phyloP scores from a whole-genome alignment of 2,797 vertebrate genomes.

The Sebastes miniatus region DNA sequence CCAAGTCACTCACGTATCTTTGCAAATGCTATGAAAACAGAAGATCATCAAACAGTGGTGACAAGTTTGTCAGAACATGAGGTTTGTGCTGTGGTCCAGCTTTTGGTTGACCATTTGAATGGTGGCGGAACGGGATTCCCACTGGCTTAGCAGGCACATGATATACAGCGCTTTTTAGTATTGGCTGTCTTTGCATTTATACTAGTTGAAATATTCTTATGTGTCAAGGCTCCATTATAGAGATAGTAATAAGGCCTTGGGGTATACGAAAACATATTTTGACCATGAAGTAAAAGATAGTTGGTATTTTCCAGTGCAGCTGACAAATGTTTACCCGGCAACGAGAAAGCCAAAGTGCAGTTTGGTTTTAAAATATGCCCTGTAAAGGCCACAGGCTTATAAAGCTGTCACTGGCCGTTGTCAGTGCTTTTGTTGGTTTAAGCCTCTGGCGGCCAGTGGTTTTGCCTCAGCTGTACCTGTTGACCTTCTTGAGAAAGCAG shows the following conservation, averaged over 20 bases:
- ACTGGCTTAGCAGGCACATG: not conserved
- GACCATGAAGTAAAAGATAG: not conserved
- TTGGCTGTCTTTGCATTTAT: not conserved
- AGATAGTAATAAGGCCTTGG: not conserved
- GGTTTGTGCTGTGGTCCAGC: not conserved
- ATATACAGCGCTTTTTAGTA: not conserved
- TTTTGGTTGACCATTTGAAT: conserved; percentile 10
- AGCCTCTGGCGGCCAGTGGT: conserved; percentile 37
- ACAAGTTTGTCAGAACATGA: conserved; percentile 2
- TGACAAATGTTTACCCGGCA: conserved; percentile 32
- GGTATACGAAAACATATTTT: not conserved
- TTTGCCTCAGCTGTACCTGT: conserved; percentile 52
- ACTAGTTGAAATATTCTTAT: not conserved
- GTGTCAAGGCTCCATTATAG: not conserved
- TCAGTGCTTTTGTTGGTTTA: conserved; percentile 44
- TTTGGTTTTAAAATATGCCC: conserved; percentile 41
- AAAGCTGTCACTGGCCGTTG: conserved; percentile 60
- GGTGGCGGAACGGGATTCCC: not conserved
- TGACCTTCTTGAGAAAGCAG: conserved; percentile 55
- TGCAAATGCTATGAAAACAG: not conserved
- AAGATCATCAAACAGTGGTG: not conserved
- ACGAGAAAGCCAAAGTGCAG: conserved; percentile 13
- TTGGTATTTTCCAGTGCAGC: not conserved
- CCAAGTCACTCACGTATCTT: not conserved
- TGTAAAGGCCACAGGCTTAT: conserved; percentile 37